Base-by-base conservation (phyloP, 1,140 invertebrate species). In the Drosophila quadrilineata region DNA sequence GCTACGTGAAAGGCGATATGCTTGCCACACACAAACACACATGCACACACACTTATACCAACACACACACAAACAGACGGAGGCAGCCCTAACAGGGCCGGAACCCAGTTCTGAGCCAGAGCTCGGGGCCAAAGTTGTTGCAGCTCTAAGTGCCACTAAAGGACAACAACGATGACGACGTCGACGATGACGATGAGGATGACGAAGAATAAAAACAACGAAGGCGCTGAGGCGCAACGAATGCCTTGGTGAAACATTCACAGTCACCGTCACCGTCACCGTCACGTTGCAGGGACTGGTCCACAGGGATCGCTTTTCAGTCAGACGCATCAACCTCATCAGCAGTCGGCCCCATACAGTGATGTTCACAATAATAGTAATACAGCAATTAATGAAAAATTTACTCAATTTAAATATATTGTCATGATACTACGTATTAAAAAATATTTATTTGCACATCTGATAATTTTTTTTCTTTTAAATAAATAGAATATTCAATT, bases 1-100 rank as follows among this genome's bases (percentile, higher is more conserved):
- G 73, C 77, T 76, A 73, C 77, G 76, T 82, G 76, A 82, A 84
- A 82, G 77, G 76, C 77, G 73, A 84, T 82, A 79, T 63, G 75
- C 75, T 71, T 59, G 54, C 5, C n/a, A n/a, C n/a, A n/a, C 56
- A 40, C 22, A 59, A 31, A 59, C 33, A 41, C 10, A 52, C 26
- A 46, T 2, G 17, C 5, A 49, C 16, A 41, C 36, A 50, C 17
- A 50, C 45, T 40, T 19, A 48, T 0, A 38, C 54, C 43, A 26
- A 53, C 12, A 35, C 29, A 52, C 21, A 36, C n/a, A 10, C 5
- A 26, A 0, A 33, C 22, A 53, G 0, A 45, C 16, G 16, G 2
- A 40, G 1, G 22, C 22, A 21, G 36, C 31, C 12, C n/a, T 24
- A 28, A 12, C 53, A 24, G 29, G 36, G 54, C 54, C 43, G 62